These are phyloP conservation scores for Drosophila neoperkinsi DNA, from an alignment of 2,888 invertebrate species.

Conservation along the genomic window DNA sequence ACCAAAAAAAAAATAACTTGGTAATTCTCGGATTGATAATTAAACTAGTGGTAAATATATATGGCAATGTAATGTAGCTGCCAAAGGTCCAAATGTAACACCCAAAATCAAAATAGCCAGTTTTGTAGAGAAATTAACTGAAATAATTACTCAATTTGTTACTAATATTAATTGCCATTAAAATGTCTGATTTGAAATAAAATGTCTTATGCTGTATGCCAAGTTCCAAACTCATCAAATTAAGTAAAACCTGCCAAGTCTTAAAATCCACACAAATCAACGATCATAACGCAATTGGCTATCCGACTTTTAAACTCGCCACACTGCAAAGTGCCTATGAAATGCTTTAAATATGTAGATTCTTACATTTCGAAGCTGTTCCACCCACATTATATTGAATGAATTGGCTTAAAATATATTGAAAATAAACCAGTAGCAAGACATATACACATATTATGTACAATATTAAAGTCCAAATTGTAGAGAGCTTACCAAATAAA, in stretches of 20 bases:
- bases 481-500: constrained; percentile 63
- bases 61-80: constrained; percentile 41
- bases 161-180: constrained; percentile 1
- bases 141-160: constrained; percentile 8
- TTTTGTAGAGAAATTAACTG: constrained; percentile 40
- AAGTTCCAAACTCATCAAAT: background rate
- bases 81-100: constrained; percentile 58
- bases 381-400: constrained; percentile 17
- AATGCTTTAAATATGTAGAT: constrained; percentile 34
- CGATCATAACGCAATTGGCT: constrained; percentile 18
- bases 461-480: constrained; percentile 56
- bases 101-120: constrained; percentile 46
- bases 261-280: background rate
- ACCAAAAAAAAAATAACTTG: constrained; percentile 8
- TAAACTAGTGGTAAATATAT: constrained; percentile 20
- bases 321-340: constrained; percentile 65
- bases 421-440: constrained; percentile 37
- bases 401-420: constrained; percentile 27
- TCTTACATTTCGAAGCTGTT: constrained; percentile 11
- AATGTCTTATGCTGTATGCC: constrained; percentile 4
- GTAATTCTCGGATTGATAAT: constrained; percentile 10
- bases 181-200: background rate
- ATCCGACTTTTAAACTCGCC: constrained; percentile 22
- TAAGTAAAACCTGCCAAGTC: constrained; percentile 11
- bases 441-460: constrained; percentile 28